Evolutionary conservation across 2,888 invertebrate species (phyloP).

Genomic region (Cataglyphis albicans): DNA sequence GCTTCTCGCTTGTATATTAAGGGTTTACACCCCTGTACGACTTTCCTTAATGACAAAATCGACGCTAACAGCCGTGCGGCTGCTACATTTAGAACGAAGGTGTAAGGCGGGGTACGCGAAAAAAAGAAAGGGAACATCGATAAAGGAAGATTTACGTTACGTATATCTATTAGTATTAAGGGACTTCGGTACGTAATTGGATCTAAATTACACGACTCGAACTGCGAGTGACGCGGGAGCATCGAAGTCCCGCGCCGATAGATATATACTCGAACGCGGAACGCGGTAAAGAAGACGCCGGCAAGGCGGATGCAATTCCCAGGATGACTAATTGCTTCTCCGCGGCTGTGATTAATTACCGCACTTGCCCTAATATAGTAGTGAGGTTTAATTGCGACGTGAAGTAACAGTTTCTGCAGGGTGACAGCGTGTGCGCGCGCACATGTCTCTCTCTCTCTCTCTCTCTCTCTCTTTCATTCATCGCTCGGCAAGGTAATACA

Average conservation of each 20-base stretch:
- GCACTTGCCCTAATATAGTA: constrained; percentile 56
- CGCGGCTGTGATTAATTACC: constrained; percentile 66
- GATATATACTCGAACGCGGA: constrained; percentile 27
- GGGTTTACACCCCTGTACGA: not conserved
- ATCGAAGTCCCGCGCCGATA: constrained; percentile 13
- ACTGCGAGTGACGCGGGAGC: not conserved
- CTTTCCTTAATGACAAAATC: constrained; percentile 30
- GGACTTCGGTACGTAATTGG: constrained; percentile 44
- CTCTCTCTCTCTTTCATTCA: not conserved
- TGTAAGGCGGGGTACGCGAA: not conserved
- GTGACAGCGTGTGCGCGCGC: not conserved
- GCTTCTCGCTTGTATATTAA: not conserved
- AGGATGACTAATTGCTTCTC: constrained; percentile 65
- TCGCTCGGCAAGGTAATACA: not conserved
- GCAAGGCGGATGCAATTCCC: constrained; percentile 57
- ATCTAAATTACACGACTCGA: constrained; percentile 45
- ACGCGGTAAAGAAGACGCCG: constrained; percentile 61
- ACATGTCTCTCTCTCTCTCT: too few relatives aligned
- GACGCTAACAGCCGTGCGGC: not conserved
- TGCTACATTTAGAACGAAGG: constrained; percentile 3
- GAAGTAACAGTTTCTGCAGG: constrained; percentile 25
- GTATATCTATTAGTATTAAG: constrained; percentile 35
- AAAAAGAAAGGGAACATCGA: not conserved
- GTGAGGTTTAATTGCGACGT: constrained; percentile 50
- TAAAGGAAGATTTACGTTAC: constrained; percentile 16